Evolutionary conservation across 2,113 vertebrate species (phyloP).

Genomic region (Phodopus roborovskii): DNA sequence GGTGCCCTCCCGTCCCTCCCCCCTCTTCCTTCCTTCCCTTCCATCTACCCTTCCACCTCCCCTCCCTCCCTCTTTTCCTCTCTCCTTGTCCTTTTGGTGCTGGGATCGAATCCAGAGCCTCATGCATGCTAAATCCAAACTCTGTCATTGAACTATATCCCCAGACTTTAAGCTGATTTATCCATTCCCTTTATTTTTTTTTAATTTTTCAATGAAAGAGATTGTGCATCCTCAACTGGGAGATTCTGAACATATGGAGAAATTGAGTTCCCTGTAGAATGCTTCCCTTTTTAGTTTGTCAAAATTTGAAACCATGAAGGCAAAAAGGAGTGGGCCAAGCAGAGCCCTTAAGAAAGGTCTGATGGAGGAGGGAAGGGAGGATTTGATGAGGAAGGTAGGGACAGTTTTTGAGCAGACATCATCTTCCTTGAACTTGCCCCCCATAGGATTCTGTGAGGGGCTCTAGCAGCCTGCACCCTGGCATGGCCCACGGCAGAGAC

Average conservation of each 20-base stretch:
- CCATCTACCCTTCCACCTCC: fast-evolving
- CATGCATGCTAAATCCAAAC: too few species aligned
- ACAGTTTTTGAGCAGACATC: not conserved
- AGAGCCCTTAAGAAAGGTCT: too few species aligned
- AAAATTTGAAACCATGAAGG: not conserved
- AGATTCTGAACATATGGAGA: not conserved
- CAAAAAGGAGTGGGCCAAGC: not conserved
- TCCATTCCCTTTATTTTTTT: not conserved
- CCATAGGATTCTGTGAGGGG: not conserved
- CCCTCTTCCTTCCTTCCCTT: not conserved
- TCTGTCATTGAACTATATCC: not conserved
- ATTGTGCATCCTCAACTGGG: not conserved
- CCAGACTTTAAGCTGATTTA: not conserved
- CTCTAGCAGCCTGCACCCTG: not conserved
- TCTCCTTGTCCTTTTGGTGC: not conserved
- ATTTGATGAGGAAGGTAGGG: not conserved
- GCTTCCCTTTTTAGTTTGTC: not conserved
- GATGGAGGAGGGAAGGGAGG: too few species aligned
- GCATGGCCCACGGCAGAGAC: too few species aligned
- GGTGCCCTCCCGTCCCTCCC: not conserved
- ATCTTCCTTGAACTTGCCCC: not conserved
- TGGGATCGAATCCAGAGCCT: not conserved
- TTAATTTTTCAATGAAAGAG: not conserved
- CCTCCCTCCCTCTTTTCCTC: not conserved
- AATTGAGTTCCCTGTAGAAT: not conserved